Conservation (phyloP, 2,888 invertebrate species). For the Lydus trimaculatus region DNA sequence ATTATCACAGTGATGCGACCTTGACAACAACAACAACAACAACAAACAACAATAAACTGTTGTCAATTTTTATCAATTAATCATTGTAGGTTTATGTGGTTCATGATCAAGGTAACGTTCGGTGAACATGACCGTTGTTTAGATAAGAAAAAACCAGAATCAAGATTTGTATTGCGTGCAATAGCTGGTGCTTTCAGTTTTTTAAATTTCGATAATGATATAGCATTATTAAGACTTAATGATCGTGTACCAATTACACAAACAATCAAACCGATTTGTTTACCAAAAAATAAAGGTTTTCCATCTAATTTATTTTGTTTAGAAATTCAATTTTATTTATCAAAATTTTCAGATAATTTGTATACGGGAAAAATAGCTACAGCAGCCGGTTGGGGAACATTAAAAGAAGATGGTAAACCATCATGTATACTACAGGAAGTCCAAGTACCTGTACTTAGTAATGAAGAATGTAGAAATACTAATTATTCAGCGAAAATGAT, state of each 20-base stretch:
- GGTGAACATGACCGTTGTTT: slow-evolving; percentile 88
- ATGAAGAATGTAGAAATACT: slow-evolving; percentile 76
- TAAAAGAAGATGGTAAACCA: slow-evolving; percentile 85
- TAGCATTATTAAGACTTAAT: slow-evolving; percentile 81
- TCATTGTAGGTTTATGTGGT: slow-evolving; percentile 84
- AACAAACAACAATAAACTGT: background rate
- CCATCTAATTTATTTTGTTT: background rate
- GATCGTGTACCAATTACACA: slow-evolving; percentile 81
- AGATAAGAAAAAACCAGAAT: slow-evolving; percentile 74
- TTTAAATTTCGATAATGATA: slow-evolving; percentile 87
- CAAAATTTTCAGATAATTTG: slow-evolving; percentile 64
- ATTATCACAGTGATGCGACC: slow-evolving; percentile 12
- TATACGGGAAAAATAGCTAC: slow-evolving; percentile 78
- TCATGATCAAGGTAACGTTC: slow-evolving; percentile 89
- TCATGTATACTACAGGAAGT: slow-evolving; percentile 86
- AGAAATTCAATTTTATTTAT: background rate
- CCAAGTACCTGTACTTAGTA: slow-evolving; percentile 76
- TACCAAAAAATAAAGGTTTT: slow-evolving; percentile 72
- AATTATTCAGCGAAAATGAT: slow-evolving; percentile 87
- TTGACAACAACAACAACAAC: slow-evolving; percentile 14
- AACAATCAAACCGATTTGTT: slow-evolving; percentile 82
- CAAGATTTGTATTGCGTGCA: slow-evolving; percentile 79
- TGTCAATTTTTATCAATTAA: background rate
- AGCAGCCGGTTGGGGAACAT: slow-evolving; percentile 88
- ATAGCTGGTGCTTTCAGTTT: slow-evolving; percentile 83